Evolutionary conservation across 1,140 invertebrate species (phyloP).

Genomic region (Pteromalus puparum): DNA sequence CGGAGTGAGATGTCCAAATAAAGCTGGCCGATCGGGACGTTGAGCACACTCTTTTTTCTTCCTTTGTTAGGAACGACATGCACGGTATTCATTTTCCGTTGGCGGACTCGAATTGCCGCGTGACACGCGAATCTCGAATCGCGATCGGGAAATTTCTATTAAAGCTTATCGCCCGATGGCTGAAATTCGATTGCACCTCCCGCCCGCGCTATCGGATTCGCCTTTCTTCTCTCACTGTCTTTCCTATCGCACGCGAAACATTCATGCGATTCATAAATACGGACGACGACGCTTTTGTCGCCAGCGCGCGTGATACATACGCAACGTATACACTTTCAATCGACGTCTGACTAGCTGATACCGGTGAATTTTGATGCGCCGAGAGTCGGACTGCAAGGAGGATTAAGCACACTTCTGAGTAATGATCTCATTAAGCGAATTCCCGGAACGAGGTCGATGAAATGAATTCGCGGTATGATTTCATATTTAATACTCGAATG

Average conservation of each 20-base stretch:
- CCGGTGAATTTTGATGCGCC: too few relatives aligned
- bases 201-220: neutral
- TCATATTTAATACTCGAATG: too few relatives aligned
- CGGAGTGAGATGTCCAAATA: neutral
- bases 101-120: neutral
- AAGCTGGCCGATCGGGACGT: neutral
- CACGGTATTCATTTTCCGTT: neutral
- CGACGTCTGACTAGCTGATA: too few relatives aligned
- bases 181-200: conserved; percentile 12
- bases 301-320: too few relatives aligned
- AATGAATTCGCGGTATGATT: too few relatives aligned
- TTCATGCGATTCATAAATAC: neutral
- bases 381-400: too few relatives aligned
- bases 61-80: neutral
- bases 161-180: neutral
- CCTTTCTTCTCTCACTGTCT: neutral
- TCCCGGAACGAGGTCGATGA: too few relatives aligned
- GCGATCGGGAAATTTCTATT: conserved; percentile 21
- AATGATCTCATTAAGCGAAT: too few relatives aligned
- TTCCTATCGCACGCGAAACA: neutral
- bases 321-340: too few relatives aligned
- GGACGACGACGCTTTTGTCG: too few relatives aligned
- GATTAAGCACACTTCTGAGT: too few relatives aligned
- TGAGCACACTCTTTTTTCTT: neutral
- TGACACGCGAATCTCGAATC: conserved; percentile 25